Evolutionary conservation across 2,113 vertebrate genomes (phyloP), one percentile per base, ranked within the genome.

Genomic region (Xerus inauris): DNA sequence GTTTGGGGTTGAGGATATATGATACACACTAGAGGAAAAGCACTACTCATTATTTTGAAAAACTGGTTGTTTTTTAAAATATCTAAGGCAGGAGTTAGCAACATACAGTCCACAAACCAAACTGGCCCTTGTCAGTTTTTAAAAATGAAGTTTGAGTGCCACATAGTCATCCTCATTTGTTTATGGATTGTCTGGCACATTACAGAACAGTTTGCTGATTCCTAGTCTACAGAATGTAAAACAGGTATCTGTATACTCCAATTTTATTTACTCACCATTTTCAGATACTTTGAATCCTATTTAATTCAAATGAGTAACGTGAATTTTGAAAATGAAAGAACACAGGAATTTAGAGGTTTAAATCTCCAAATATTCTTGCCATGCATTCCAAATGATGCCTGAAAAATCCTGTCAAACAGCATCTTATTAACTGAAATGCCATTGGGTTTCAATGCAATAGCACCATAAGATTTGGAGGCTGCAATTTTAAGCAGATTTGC

Each of bases 321-420:
- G 9, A 73, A 82, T 57, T 97, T 92, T 75, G 76, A 84, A 97
- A 84, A 92, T n/a, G 28, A 84, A 71, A 49, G 35, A 67, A 93
- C 19, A 47, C 5, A 26, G 17, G 4, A 69, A 89, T 72, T 81
- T 79, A 62, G 59, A 94, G 26, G 80, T 62, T 80, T 86, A 83
- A 62, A 84, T 89, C 69, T 93, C 30, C 79, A 93, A 51, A 79
- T 79, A 69, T 59, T 71, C 88, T 91, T 69, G 32, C 67, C 49
- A 87, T 8, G 14, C 11, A 45, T 94, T 83, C 13, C 30, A 95
- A 87, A 94, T 35, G 51, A 94, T n/a, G 8, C 47, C 47, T 40
- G 69, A 49, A 84, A 62, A 81, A 49, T 87, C 30, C 54, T 91
- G 51, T 85, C 65, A 85, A 92, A 83, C 1, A 72, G 64, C n/a